phyloP scores from a whole-genome alignment of 2,888 invertebrate genomes.

The Thymelicus acteon region DNA sequence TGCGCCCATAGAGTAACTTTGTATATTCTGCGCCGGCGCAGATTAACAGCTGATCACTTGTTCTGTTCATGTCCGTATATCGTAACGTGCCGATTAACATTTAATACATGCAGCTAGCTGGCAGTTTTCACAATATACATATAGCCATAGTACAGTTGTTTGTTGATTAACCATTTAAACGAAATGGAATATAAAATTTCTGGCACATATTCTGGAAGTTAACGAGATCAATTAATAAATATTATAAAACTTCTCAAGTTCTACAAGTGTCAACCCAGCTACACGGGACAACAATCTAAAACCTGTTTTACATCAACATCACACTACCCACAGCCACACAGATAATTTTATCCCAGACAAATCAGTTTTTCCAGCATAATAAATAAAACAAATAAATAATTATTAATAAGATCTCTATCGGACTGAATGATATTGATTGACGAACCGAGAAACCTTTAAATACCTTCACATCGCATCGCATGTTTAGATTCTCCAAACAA shows the following conservation, averaged over 20 bases:
- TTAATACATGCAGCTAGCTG: neutral
- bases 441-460: constrained; percentile 23
- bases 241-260: too few relatives aligned
- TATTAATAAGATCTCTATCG: constrained; percentile 25
- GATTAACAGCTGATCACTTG: constrained; percentile 45
- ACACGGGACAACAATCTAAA: too few relatives aligned
- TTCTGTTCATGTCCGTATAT: constrained; percentile 11
- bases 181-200: too few relatives aligned
- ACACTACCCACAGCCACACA: neutral
- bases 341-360: constrained; percentile 3
- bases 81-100: neutral
- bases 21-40: constrained; percentile 23
- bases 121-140: too few relatives aligned
- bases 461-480: constrained; percentile 9
- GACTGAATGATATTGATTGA: constrained; percentile 17
- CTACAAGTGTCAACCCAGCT: too few relatives aligned
- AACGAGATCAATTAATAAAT: too few relatives aligned
- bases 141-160: too few relatives aligned
- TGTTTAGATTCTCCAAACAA: constrained; percentile 27
- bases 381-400: too few relatives aligned
- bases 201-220: too few relatives aligned
- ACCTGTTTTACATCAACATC: too few relatives aligned
- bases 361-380: constrained; percentile 26
- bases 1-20: too few relatives aligned
- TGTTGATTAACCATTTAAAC: too few relatives aligned